These are phyloP conservation scores for Forbesichthys papilliferus DNA, from an alignment of 2,113 vertebrate genomes.

Conservation along the genomic window DNA sequence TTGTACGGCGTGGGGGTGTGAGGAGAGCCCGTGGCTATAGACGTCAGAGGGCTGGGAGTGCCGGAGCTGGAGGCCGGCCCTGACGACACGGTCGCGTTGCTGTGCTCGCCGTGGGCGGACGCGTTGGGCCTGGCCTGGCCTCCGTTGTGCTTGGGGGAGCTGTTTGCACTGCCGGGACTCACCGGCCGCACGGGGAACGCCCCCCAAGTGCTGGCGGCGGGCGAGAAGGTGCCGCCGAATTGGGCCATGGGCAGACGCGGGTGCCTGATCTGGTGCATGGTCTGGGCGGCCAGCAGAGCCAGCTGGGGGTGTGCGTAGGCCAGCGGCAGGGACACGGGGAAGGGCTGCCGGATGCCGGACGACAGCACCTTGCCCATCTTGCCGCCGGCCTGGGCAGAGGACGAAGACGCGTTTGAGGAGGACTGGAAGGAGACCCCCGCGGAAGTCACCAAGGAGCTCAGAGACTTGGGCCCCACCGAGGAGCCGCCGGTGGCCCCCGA, in stretches of 20 bases:
- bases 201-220: constrained; percentile 95
- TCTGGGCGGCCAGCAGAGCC: constrained; percentile 94
- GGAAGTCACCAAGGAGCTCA: constrained; percentile 88
- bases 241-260: constrained; percentile 97
- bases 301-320: constrained; percentile 96
- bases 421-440: constrained; percentile 86
- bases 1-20: constrained; percentile 76
- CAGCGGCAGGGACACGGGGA: constrained; percentile 90
- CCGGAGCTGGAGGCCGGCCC: constrained; percentile 36
- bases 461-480: constrained; percentile 83
- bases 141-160: constrained; percentile 94
- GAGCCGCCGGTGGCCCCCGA: constrained; percentile 84
- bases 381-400: constrained; percentile 85
- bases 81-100: constrained; percentile 47
- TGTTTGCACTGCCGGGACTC: constrained; percentile 92
- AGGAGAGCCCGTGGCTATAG: constrained; percentile 72
- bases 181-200: constrained; percentile 97
- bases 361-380: constrained; percentile 91
- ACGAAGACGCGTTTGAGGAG: constrained; percentile 75
- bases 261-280: constrained; percentile 98
- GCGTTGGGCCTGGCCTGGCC: constrained; percentile 56
- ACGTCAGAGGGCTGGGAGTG: constrained; percentile 64
- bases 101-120: constrained; percentile 51
- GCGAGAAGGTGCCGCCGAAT: constrained; percentile 94
- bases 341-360: constrained; percentile 90